phyloP scores from a whole-genome alignment of 2,888 invertebrate species.

The Mactromeris polynyma region DNA sequence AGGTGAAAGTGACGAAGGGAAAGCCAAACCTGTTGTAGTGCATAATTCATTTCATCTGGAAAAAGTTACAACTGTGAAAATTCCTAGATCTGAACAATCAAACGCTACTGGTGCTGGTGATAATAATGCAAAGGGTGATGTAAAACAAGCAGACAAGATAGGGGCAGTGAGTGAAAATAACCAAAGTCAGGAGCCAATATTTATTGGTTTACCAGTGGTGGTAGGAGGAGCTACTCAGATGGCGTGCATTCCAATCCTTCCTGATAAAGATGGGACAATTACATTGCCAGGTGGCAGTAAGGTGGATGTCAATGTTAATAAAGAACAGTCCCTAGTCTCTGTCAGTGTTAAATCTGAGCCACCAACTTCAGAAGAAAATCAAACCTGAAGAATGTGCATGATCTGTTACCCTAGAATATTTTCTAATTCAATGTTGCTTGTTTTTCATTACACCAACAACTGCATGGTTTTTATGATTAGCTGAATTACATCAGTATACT shows the following conservation, averaged over 20 bases:
- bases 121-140: background rate
- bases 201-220: conserved; percentile 50
- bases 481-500: no score
- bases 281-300: conserved; percentile 28
- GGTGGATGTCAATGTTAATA: background rate
- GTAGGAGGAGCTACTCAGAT: conserved; percentile 37
- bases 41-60: background rate
- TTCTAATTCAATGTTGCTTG: no score
- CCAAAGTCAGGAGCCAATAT: background rate
- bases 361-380: background rate
- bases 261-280: conserved; percentile 52
- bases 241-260: conserved; percentile 49
- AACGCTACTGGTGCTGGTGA: background rate
- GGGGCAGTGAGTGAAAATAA: background rate
- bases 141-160: background rate
- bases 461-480: no score
- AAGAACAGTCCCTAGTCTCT: background rate
- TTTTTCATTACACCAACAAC: no score
- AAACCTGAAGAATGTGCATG: background rate
- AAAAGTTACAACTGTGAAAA: background rate
- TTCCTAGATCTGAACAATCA: background rate
- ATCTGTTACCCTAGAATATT: background rate
- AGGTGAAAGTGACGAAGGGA: background rate
- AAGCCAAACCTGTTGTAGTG: background rate
- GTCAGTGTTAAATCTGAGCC: background rate